These are phyloP conservation scores for Colletes collaris DNA, from an alignment of 2,888 invertebrate species.

Conservation along the genomic window DNA sequence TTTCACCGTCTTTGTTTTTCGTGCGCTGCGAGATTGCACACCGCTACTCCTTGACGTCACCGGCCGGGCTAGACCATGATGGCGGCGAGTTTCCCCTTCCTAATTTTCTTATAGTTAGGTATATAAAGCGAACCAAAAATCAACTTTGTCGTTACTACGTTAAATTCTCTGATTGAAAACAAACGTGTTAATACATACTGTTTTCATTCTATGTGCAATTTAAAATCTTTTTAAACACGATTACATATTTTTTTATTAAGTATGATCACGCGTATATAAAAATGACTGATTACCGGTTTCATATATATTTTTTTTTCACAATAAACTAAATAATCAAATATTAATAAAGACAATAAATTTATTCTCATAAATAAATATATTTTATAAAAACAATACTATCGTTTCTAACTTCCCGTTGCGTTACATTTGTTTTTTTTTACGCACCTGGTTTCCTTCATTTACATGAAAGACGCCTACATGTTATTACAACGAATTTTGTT, in stretches of 20 bases:
- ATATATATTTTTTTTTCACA: neutral
- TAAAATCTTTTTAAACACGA: neutral
- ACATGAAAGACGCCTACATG: neutral
- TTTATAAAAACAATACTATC: slow-evolving; percentile 40
- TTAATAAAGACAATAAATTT: slow-evolving; percentile 18
- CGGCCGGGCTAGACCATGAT: slow-evolving; percentile 63
- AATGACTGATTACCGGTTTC: neutral
- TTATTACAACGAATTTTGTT: slow-evolving; percentile 21
- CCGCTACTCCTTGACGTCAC: slow-evolving; percentile 66
- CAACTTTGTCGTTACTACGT: neutral
- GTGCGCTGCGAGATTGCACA: slow-evolving; percentile 47
- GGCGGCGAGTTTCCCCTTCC: slow-evolving; percentile 55
- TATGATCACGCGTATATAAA: neutral
- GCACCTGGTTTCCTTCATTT: slow-evolving; percentile 15
- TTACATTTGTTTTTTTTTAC: slow-evolving; percentile 18
- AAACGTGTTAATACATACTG: neutral
- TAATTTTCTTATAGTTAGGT: slow-evolving; percentile 14
- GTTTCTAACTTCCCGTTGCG: slow-evolving; percentile 17
- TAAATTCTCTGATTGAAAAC: neutral
- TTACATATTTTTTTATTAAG: neutral
- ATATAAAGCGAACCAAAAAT: slow-evolving; percentile 23
- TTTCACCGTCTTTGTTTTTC: slow-evolving; percentile 50
- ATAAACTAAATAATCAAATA: slow-evolving; percentile 10
- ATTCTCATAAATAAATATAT: slow-evolving; percentile 55
- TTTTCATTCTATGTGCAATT: neutral